Evolutionary conservation across 2,113 vertebrate species (phyloP).

Genomic region (Gambusia affinis): DNA sequence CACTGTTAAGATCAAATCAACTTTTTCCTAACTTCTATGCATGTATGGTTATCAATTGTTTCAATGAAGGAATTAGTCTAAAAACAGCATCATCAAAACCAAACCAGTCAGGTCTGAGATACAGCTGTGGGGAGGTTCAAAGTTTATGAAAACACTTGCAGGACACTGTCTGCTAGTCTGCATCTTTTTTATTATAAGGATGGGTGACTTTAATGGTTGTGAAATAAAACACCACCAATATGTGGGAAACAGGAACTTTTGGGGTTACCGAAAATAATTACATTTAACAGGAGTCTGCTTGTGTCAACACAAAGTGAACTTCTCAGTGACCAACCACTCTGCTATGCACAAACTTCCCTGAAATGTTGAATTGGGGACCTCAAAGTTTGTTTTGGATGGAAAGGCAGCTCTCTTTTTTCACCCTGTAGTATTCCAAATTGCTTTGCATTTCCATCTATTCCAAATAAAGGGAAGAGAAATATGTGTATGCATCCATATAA

Average conservation of each 20-base stretch:
- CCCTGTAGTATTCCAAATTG: constrained; percentile 48
- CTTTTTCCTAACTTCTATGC: too few relatives aligned
- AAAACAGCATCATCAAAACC: too few relatives aligned
- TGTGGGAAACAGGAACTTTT: constrained; percentile 4
- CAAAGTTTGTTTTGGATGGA: constrained; percentile 69
- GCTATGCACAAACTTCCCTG: constrained; percentile 57
- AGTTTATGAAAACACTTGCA: neutral
- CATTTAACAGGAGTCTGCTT: constrained; percentile 49
- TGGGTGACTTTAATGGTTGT: neutral
- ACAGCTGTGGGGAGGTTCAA: neutral
- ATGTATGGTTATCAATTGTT: too few relatives aligned
- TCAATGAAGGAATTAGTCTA: too few relatives aligned
- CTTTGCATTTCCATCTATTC: constrained; percentile 50
- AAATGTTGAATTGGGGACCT: constrained; percentile 58
- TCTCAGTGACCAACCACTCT: constrained; percentile 51
- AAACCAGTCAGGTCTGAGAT: too few relatives aligned
- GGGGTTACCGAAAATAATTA: constrained; percentile 14
- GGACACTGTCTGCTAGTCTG: neutral
- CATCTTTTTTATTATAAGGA: neutral
- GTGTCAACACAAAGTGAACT: constrained; percentile 32
- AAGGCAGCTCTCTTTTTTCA: constrained; percentile 33
- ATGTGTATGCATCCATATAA: constrained; percentile 58
- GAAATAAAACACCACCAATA: constrained; percentile 1
- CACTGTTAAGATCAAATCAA: too few relatives aligned
- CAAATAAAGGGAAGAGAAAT: constrained; percentile 50